Base-by-base conservation (phyloP, 2,888 invertebrate species). In the Amaurobius ferox region DNA sequence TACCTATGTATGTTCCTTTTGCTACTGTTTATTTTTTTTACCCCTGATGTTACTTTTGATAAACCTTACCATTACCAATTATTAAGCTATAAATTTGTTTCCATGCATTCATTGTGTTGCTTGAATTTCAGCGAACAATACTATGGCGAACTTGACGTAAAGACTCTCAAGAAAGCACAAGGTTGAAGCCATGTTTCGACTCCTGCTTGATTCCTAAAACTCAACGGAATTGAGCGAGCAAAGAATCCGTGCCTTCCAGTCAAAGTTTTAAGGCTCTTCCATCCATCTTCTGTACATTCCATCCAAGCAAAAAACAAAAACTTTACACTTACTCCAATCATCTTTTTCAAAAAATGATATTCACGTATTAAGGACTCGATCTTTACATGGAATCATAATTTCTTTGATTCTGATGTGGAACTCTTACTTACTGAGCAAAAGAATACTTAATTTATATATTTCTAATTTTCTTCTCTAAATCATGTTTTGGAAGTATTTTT, bases 141-240 rank as follows among this genome's bases (percentile, higher is more conserved):
- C 94, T 97, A 97, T 91, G 97, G 97, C 90, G 97, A 97, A 93
- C 93, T 97, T 94, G 97, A 97, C 93, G 93, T 97, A 94, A 97
- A 97, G 95, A 94, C 95, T 93, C 96, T 97, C 94, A 95, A 96
- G 93, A 97, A 97, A 94, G 96, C 96, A 93, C 97, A 97, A 96
- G 96, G 90, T 96, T 97, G 16, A 93, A 93, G 93, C 96, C 44
- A 44, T 9, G 3, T 23, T 23, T 55, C 55, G 23, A 55, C 19
- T 23, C 23, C 23, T 23, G 55, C 55, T 55, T 55, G 55, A 55
- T 55, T 55, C 55, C 55, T 23, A 23, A 16, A 55, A 55, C 2
- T 55, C 11, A 11, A 55, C 55, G 70, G 64, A 66, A 39, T 76
- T 66, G 28, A 66, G 79, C 68, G 68, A 79, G 7, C 66, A 40